Evolutionary conservation across 2,797 vertebrate genomes (phyloP).

Genomic region (Halcyon leucocephala): DNA sequence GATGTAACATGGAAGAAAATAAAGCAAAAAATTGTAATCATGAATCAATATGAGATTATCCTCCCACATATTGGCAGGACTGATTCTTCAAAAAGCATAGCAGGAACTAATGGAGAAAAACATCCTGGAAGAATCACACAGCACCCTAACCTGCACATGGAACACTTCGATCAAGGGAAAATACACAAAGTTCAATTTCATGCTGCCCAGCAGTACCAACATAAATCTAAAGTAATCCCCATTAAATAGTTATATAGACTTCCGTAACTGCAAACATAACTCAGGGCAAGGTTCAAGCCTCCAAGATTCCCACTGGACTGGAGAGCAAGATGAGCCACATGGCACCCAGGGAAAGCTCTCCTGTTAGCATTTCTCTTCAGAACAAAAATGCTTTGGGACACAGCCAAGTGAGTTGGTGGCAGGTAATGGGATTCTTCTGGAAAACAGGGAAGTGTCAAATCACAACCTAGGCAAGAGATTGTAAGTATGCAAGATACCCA

Average conservation of each 20-base stretch:
- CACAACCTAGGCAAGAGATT: rapidly evolving
- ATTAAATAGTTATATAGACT: neutral
- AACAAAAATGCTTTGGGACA: neutral
- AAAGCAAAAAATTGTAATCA: neutral
- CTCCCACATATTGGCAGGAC: neutral
- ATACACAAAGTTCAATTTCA: neutral
- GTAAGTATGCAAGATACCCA: neutral
- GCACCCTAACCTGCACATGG: neutral
- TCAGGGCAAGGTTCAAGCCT: rapidly evolving
- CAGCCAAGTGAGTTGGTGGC: neutral
- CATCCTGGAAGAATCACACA: neutral
- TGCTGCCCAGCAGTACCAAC: neutral
- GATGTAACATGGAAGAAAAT: neutral
- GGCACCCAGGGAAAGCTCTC: neutral
- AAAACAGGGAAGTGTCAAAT: neutral
- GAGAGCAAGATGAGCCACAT: neutral
- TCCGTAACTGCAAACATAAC: neutral
- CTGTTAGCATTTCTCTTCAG: neutral
- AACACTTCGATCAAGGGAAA: neutral
- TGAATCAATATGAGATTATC: neutral
- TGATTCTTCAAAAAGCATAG: rapidly evolving
- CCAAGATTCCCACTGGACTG: neutral
- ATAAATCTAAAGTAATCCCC: neutral
- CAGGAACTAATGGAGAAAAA: neutral
- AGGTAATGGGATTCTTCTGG: neutral